phyloP scores from a whole-genome alignment of 2,888 invertebrate species.

The Byasa hedistus region DNA sequence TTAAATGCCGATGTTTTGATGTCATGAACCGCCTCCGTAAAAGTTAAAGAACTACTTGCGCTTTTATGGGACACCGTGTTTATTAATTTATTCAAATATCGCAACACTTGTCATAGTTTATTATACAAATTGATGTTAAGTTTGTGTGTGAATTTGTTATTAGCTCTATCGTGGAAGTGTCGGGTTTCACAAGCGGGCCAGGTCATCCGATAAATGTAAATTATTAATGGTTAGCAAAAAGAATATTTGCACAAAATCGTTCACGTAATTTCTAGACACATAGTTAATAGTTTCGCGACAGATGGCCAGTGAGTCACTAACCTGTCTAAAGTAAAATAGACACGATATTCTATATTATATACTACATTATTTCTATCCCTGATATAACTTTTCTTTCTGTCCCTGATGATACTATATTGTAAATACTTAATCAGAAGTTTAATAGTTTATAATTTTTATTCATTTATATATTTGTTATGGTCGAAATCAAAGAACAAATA shows the following conservation, averaged over 20 bases:
- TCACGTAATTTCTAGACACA: conserved; percentile 67
- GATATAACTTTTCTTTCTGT: no score
- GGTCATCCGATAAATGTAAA: conserved; percentile 56
- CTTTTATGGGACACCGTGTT: conserved; percentile 30
- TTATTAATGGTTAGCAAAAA: conserved; percentile 51
- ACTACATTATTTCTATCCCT: no score
- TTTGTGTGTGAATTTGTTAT: conserved; percentile 35
- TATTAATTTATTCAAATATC: conserved; percentile 36
- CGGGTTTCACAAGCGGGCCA: conserved; percentile 54
- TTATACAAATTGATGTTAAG: conserved; percentile 38
- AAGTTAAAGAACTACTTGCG: conserved; percentile 19
- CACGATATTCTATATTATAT: conserved; percentile 45
- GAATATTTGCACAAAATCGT: conserved; percentile 45
- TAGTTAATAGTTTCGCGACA: conserved; percentile 72
- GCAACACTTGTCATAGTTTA: conserved; percentile 39
- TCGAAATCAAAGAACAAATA: background rate
- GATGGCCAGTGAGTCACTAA: conserved; percentile 76
- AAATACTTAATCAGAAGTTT: background rate
- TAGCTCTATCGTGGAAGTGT: conserved; percentile 44
- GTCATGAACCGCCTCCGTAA: conserved; percentile 15
- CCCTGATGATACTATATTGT: background rate
- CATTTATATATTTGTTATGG: no score
- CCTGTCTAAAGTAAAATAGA: conserved; percentile 66
- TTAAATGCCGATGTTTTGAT: conserved; percentile 26
- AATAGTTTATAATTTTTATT: no score